These are phyloP conservation scores for Gadopsis bispinosus DNA, from an alignment of 2,797 vertebrate genomes.

Conservation along the genomic window DNA sequence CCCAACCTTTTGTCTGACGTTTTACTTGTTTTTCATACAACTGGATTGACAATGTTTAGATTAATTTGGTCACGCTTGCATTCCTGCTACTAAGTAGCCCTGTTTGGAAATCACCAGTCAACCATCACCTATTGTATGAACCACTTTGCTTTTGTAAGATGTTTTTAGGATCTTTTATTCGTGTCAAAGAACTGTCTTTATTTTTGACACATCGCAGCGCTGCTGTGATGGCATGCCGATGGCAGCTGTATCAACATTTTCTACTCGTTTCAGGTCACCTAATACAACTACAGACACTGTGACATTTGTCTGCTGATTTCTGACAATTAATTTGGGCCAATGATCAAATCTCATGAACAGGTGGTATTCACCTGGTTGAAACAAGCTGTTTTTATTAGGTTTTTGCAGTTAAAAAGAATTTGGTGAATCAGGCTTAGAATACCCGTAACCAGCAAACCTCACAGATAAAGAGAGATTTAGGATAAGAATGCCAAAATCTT, in stretches of 20 bases:
- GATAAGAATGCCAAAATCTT: not conserved
- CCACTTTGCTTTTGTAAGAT: not conserved
- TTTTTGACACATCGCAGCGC: too few species aligned
- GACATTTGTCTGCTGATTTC: not conserved
- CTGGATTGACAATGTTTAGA: too few species aligned
- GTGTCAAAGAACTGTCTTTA: not conserved
- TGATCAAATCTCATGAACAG: not conserved
- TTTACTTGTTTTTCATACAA: too few species aligned
- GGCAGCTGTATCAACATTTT: not conserved
- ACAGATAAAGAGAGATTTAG: not conserved
- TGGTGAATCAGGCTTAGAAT: not conserved
- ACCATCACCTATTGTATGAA: not conserved
- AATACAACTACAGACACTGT: not conserved
- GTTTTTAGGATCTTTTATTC: not conserved
- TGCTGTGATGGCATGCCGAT: not conserved
- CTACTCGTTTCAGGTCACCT: not conserved
- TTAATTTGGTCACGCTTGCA: too few species aligned
- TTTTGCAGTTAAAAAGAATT: not conserved
- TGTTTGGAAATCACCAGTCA: too few species aligned
- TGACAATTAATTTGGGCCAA: not conserved
- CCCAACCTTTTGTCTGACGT: too few species aligned
- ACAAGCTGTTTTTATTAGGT: not conserved
- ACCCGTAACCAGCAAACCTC: not conserved
- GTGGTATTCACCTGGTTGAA: not conserved
- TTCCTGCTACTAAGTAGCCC: too few species aligned